Base-by-base conservation (phyloP, 2,888 invertebrate genomes). In the Petrolisthes cinctipes region DNA sequence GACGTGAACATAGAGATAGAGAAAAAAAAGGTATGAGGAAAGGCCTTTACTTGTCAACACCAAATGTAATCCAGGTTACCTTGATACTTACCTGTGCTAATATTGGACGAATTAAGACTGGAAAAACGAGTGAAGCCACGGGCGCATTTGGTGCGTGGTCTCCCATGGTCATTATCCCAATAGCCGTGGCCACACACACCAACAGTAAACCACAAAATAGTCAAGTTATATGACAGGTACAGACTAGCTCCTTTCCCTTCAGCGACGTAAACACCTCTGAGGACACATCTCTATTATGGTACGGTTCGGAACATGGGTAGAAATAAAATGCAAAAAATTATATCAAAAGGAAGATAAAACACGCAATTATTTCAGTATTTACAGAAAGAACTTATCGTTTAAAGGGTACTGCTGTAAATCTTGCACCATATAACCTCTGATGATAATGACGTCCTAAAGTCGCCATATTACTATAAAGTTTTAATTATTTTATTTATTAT, bases 61-160 rank as follows among this genome's bases (percentile, higher is more conserved):
- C 0, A 37, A 37, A 37, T 37, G 37, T 37, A 37, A 37, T 37
- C 37, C 37, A 37, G 71, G 20, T 71, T 71, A 71, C 71, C 71
- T 71, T 71, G 71, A 71, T 20, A 71, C 6, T 93, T 94, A 97
- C 97, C 95, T 97, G 97, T 88, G 96, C 95, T 93, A 98, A 94
- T 93, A 97, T 97, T 91, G 97, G 97, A 93, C 97, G 96, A 94
- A 98, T 95, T 93, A 98, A 95, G 93, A 97, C 96, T 92, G 97
- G 97, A 93, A 97, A 95, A 94, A 97, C 96, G 93, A 98, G 95
- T 93, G 97, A 96, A 94, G 96, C 96, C 93, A 97, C 96, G 94
- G 97, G 97, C 94, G 97, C 95, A 95, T 97, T 97, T 61, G 84
- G 89, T 82, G 89, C 87, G 78, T 85, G 87, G 95, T 97, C 97